These are phyloP conservation scores for Drosophila quinaria DNA, from an alignment of 2,888 invertebrate genomes.

Conservation along the genomic window DNA sequence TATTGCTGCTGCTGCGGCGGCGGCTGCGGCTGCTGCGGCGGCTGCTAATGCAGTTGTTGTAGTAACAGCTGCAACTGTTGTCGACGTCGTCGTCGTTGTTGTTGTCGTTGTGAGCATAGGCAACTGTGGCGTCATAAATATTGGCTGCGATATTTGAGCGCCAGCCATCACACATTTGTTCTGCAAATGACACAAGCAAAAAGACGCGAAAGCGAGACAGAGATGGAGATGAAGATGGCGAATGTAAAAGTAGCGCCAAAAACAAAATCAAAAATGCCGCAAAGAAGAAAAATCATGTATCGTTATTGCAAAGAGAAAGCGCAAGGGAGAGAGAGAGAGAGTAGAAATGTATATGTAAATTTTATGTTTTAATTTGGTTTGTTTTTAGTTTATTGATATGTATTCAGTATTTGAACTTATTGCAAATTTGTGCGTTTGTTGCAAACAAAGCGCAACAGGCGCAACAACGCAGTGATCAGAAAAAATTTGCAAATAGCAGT, in stretches of 20 bases:
- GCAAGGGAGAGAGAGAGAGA: slow-evolving; percentile 4
- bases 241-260: slow-evolving; percentile 6
- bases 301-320: background rate
- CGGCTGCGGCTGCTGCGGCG: slow-evolving; percentile 18
- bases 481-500: slow-evolving; percentile 14
- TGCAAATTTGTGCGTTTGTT: slow-evolving; percentile 54
- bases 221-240: background rate
- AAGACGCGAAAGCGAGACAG: slow-evolving; percentile 34
- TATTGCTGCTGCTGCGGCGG: slow-evolving; percentile 32
- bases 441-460: slow-evolving; percentile 62
- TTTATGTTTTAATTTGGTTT: slow-evolving; percentile 10
- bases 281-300: background rate
- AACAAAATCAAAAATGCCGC: slow-evolving; percentile 4
- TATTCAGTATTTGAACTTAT: slow-evolving; percentile 31
- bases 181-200: slow-evolving; percentile 73
- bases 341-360: slow-evolving; percentile 33
- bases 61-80: slow-evolving; percentile 15
- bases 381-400: slow-evolving; percentile 28
- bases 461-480: slow-evolving; percentile 53
- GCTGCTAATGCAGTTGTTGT: slow-evolving; percentile 31
- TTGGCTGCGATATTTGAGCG: slow-evolving; percentile 80
- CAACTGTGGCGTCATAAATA: slow-evolving; percentile 83
- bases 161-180: slow-evolving; percentile 86
- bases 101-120: slow-evolving; percentile 31
- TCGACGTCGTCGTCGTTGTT: slow-evolving; percentile 25